Evolutionary conservation across 2,888 invertebrate species (phyloP), one percentile per base, ranked within the genome.

Genomic region (Operophtera brumata): DNA sequence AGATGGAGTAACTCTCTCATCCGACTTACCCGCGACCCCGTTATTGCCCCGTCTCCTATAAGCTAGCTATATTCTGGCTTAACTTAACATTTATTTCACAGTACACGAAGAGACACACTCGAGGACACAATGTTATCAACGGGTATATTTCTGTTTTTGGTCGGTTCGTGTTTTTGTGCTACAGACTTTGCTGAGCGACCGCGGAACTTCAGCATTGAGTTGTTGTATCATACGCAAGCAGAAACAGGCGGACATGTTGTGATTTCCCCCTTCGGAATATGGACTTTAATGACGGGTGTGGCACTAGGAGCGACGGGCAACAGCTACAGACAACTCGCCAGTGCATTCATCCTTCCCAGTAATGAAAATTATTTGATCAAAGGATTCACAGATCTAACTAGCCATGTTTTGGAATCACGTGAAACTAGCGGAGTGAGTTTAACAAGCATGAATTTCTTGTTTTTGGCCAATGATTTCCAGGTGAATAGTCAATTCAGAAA

Each of bases 181-280:
- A 58, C 77, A 9, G 84, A 88, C 8, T 89, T 88, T 59, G 82
- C 78, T 70, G 84, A 80, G 13, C 69, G 86, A 56, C 80, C 86
- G 9, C 75, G 87, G 44, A 89, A 88, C 56, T 89, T 89, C 57
- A 89, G 89, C 57, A 75, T 89, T 8, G 88, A 86, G 62, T 59
- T 90, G 0, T 61, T 90, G n/a, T 77, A 89, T 59, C 73, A 80
- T 36, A 87, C 89, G 2, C 85, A 84, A 14, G 59, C 69, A 11
- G 80, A 85, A 59, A 82, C 82, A 0, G 71, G 76, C 1, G 84
- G 86, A 0, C 89, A 90, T 64, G 82, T 88, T 0, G 89, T 89
- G 50, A 82, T 90, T 50, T 88, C 90, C 1, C 91, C 91, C 0
- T 87, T 88, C 48, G 90, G 90, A 60, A 84, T 91, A 65, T 91